A percentile compares a stretch with the other conserved stretches of the same genome.
Conservation (phyloP, 37 sponge, comb jelly and placozoan genomes). For the Chondrosia reniformis region DNA sequence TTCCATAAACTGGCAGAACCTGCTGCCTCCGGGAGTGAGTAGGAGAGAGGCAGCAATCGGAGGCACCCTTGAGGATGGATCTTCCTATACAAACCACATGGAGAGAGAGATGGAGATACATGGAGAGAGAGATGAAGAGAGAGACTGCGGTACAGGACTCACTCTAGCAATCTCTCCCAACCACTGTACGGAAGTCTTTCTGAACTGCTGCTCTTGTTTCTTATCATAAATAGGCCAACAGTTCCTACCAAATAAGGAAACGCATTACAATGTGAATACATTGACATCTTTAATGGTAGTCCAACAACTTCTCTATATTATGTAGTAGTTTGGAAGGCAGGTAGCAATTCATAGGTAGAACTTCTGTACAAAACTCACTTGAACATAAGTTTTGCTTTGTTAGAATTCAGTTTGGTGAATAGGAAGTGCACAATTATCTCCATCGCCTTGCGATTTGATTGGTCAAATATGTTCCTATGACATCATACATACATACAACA, state of each 20-base stretch:
- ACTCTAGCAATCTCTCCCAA: constrained; percentile 68
- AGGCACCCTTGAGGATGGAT: constrained; percentile 51
- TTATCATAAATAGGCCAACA: constrained; percentile 90
- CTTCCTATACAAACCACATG: too few species aligned
- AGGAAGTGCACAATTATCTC: constrained; percentile 76
- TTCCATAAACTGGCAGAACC: constrained; percentile 54
- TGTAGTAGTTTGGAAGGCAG: too few species aligned
- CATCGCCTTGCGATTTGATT: constrained; percentile 77
- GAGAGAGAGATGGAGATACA: not conserved
- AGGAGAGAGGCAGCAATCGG: constrained; percentile 58
- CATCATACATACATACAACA: not conserved
- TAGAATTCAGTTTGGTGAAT: constrained; percentile 58
- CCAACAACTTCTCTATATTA: too few species aligned
- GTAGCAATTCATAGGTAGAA: too few species aligned
- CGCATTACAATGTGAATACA: not conserved
- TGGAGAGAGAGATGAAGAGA: constrained; percentile 14
- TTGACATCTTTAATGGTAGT: too few species aligned
- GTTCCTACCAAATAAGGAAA: constrained; percentile 26
- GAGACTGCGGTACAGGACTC: not conserved
- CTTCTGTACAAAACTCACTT: too few species aligned
- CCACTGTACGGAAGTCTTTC: constrained; percentile 66
- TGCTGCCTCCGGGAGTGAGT: constrained; percentile 80
- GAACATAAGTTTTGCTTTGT: constrained; percentile 52
- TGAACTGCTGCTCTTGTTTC: constrained; percentile 80
- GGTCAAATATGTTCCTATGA: constrained; percentile 82